Evolutionary conservation across 2,888 invertebrate genomes (phyloP).

Genomic region (Tachina lurida): DNA sequence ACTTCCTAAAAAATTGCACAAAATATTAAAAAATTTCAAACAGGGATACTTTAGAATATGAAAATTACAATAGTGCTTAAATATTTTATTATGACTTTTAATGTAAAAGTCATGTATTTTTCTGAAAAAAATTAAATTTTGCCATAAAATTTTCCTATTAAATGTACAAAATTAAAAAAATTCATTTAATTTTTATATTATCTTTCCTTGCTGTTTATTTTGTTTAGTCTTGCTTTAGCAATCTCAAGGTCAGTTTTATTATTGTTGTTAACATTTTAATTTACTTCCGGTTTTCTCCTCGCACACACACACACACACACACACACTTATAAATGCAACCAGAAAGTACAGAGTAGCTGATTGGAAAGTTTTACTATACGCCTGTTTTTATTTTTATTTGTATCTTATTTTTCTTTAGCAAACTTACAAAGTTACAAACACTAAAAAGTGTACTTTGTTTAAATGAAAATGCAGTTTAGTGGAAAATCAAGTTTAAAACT

Average conservation of each 20-base stretch:
- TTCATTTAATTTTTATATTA: not conserved
- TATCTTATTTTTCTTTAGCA: not conserved
- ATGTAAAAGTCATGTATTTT: not conserved
- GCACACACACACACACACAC: not conserved
- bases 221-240: conserved; percentile 29
- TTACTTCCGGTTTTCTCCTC: conserved; percentile 70
- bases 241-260: conserved; percentile 68
- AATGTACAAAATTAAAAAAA: not conserved
- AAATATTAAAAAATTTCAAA: too few species aligned
- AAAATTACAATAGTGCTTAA: too few species aligned
- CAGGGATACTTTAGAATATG: too few species aligned
- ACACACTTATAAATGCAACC: not conserved
- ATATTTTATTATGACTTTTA: too few species aligned
- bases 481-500: conserved; percentile 70
- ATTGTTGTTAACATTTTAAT: conserved; percentile 55
- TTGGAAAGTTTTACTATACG: conserved; percentile 67
- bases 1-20: too few species aligned
- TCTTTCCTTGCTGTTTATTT: not conserved
- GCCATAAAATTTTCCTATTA: not conserved
- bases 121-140: too few species aligned
- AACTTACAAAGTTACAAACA: not conserved
- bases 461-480: conserved; percentile 60
- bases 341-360: conserved; percentile 42
- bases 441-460: not conserved
- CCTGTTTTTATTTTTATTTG: conserved; percentile 42